A percentile compares a stretch with the other conserved stretches of the same genome.
These are phyloP conservation scores for Drosophila nr. perissopoda DNA, from an alignment of 2,888 invertebrate species.

Conservation along the genomic window DNA sequence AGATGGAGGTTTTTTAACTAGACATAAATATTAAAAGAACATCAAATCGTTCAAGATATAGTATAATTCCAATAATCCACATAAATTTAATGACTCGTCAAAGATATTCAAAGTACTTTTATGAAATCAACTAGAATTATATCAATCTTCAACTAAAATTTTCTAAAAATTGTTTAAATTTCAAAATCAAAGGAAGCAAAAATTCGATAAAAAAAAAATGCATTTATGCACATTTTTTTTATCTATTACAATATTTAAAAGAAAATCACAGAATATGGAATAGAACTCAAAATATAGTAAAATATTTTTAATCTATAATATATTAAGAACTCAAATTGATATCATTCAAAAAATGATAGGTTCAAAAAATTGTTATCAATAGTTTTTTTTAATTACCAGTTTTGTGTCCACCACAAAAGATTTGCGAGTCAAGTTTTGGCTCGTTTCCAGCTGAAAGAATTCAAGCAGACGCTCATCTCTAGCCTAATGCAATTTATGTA, in stretches of 20 bases:
- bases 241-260: not conserved
- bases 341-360: not conserved
- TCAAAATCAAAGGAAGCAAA: not conserved
- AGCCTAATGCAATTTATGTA: slow-evolving; percentile 1
- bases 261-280: not conserved
- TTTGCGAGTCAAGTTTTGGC: not conserved
- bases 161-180: not conserved
- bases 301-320: not conserved
- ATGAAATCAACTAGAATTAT: not conserved
- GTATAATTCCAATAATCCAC: not conserved
- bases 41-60: not conserved
- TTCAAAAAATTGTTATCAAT: not conserved
- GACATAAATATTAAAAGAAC: not conserved
- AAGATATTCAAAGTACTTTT: not conserved
- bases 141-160: not conserved
- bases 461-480: not conserved
- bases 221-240: no score
- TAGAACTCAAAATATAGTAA: not conserved
- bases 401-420: not conserved
- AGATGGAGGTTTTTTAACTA: not conserved
- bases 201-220: no score
- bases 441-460: not conserved
- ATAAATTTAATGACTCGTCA: not conserved
- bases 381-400: not conserved
- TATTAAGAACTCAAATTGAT: not conserved